Evolutionary conservation across 2,888 invertebrate species (phyloP), one percentile per base, ranked within the genome.

Genomic region (Eurois occulta): DNA sequence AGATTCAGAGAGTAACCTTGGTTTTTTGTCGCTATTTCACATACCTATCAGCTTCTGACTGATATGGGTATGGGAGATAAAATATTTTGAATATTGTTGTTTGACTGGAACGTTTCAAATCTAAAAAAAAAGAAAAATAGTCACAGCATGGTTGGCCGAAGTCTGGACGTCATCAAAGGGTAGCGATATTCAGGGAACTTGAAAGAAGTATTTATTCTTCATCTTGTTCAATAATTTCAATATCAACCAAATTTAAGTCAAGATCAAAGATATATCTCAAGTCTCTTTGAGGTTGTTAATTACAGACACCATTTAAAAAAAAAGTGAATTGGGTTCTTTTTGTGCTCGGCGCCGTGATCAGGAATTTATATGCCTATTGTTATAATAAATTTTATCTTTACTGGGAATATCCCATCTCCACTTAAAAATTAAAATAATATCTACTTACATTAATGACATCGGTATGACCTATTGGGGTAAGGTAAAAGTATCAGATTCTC

Each of bases 271-370:
- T 46, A 24, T 46, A 16, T 16, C 38, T 24, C n/a, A 78, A 78
- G 28, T 78, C n/a, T n/a, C n/a, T 11, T 41, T 60, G 21, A 75
- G 13, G 13, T 8, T 75, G 18, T 75, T 21, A 32, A 11, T 24
- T 41, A 52, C 43, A 32, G 6, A 35, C n/a, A 32, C 11, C 28
- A 38, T 52, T 52, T 8, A 8, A 8, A 21, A 7, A 7, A 48
- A 8, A 38, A 55, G 3, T 24, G 21, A 7, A n/a, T 4, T 3
- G 4, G 16, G 10, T 28, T 52, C 0, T 43, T 32, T 55, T 81
- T 52, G 32, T 64, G 28, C 7, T 81, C 32, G 10, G 52, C 64
- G 81, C 13, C 75, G 74, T 78, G 77, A 73, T 74, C 52, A 16
- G 7, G 18, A 43, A 80, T 43, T 18, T 43, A 16, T 32, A 43